Evolutionary conservation across 2,113 vertebrate species (phyloP), one percentile per base, ranked within the genome.

Genomic region (Oryzias celebensis): DNA sequence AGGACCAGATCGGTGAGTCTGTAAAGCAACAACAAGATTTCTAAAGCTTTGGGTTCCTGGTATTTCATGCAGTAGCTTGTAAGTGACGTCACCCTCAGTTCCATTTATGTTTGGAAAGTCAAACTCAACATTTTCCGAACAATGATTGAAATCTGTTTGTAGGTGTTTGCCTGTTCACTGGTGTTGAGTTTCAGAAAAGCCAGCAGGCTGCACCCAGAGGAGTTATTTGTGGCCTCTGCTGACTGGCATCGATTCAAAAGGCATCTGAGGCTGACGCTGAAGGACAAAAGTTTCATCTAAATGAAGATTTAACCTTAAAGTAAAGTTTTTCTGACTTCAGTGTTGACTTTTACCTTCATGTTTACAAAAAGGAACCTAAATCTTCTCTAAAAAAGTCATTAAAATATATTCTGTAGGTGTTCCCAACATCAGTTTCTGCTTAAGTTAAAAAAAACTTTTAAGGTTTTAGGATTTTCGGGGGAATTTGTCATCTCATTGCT

Each of bases 1-100:
- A 98, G 85, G 95, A 98, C 80, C 94, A 96, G 82, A 98, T 99
- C 49, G 96, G 97, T 99, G 89, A 95, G 94, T 51, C 14, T 58
- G 44, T 41, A 7, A 48, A 58, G n/a, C 23, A 7, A 36, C 7
- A 1, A 17, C 14, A 5, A 8, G 57, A 5, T 55, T 28, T 28
- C 26, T 28, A 28, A 28, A 28, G 4, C 26, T 28, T 26, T 28
- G 5, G 26, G 4, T 8, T 10, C 0, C 5, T 47, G 16, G 31
- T 47, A 13, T 20, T 4, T 4, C 54, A n/a, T 45, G 20, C 64
- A 59, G 65, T 2, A 36, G 36, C 8, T 36, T 36, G 36, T 36
- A 36, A 12, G 36, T 12, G 36, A 36, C 36, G 36, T 36, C 36
- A 36, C 10, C 66, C 58, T 47, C 14, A 64, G 58, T 49, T 17